Percentiles rank a stretch among this genome's conserved stretches.
Conservation (phyloP, 2,888 invertebrate species). For the Mimachlamys varia region DNA sequence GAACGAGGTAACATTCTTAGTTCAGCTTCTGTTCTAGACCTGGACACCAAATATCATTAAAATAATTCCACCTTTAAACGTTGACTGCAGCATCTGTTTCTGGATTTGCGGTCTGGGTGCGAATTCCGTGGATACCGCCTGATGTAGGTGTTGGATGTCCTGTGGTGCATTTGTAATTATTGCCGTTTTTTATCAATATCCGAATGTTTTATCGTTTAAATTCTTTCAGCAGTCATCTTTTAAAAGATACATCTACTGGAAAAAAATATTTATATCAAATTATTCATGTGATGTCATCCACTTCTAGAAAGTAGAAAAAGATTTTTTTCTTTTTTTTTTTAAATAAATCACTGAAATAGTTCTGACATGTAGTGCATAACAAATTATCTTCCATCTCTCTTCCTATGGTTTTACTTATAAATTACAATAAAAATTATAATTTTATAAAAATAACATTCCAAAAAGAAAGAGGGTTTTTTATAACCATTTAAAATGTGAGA, state of each 20-base stretch:
- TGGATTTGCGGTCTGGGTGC: conserved; percentile 13
- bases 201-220: neutral
- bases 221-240: neutral
- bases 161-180: conserved; percentile 28
- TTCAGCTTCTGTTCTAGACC: neutral
- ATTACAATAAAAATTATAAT: too few relatives aligned
- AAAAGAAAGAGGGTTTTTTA: too few relatives aligned
- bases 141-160: conserved; percentile 17
- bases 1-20: neutral
- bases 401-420: too few relatives aligned
- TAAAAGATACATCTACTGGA: neutral
- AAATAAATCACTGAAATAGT: too few relatives aligned
- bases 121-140: neutral
- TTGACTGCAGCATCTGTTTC: conserved; percentile 9
- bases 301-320: neutral
- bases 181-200: conserved; percentile 31
- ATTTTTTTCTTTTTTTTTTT: too few relatives aligned
- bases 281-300: neutral
- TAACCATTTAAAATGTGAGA: too few relatives aligned
- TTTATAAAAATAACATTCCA: too few relatives aligned
- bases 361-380: too few relatives aligned
- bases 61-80: conserved; percentile 8
- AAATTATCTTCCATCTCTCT: too few relatives aligned
- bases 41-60: conserved; percentile 1
- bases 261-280: neutral